Base-by-base conservation (phyloP, 2,797 vertebrate genomes). In the Meda fulgida region DNA sequence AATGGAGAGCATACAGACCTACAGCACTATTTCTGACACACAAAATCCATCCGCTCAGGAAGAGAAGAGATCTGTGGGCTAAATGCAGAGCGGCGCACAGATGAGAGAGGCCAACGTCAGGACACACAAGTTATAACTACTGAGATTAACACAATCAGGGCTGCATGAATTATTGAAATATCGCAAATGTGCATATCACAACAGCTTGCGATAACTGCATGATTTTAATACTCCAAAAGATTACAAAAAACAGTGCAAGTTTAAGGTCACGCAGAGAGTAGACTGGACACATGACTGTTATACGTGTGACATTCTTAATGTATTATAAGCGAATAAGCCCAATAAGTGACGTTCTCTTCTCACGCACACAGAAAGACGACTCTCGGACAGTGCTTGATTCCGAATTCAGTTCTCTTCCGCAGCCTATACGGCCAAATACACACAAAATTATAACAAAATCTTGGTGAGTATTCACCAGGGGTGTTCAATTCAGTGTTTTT, bases 61-160 rank as follows among this genome's bases (percentile, higher is more conserved):
- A 70, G 65, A 71, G 34, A 70, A 8, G 23, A 84, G 72, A 67
- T 83, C 81, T 77, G 46, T 38, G 58, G 58, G 63, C 81, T 83
- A 83, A 83, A 83, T 53, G 31, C 40, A 77, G 81, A 76, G 43
- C 19, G 2, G 53, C 38, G 58, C 29, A 83, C 46, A 67, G 43
- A 67, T 14, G 46, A 83, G n/a, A 63, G 48, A 83, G 71, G 71
- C 71, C 81, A 76, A 38, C 2, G 18, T 83, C 46, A 83, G 81
- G 60, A 66, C 71, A 65, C 46, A 31, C 46, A 53, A 73, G 40
- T 63, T 83, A 48, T 16, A 72, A 72, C 26, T 36, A 53, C 65
- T 38, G n/a, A 81, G 79, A 40, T 67, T 14, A 65, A 65, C 63
- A 31, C 63, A 18, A 65, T 18, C 18, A 65, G 14, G 14, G 14